A percentile compares a stretch with the other conserved stretches of the same genome.
These are phyloP conservation scores for Cinara cedri DNA, from an alignment of 2,888 invertebrate species.

Conservation along the genomic window DNA sequence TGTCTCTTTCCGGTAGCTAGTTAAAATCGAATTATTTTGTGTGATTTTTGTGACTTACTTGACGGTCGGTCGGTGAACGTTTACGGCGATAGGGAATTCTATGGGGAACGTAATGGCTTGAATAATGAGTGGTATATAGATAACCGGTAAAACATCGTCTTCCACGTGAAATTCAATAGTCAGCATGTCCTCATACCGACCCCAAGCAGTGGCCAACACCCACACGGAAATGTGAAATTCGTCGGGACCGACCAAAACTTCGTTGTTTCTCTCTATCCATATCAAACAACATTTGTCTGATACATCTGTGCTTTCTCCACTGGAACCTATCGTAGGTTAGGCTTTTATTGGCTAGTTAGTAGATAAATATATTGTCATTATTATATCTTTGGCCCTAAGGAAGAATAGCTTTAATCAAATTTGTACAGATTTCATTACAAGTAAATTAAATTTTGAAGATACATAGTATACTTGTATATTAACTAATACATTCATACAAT, in stretches of 20 bases:
- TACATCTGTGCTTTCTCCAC: background rate
- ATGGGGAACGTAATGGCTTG: constrained; percentile 36
- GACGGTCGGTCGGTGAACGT: constrained; percentile 9
- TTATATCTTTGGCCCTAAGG: no score
- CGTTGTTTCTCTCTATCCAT: constrained; percentile 26
- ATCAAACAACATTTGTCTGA: background rate
- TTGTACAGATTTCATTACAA: no score
- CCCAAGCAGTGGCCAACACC: constrained; percentile 39
- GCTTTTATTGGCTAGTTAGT: no score
- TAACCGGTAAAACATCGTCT: constrained; percentile 1
- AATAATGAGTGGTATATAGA: constrained; percentile 36
- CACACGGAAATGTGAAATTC: constrained; percentile 21
- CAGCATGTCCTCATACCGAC: constrained; percentile 33
- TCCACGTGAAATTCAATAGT: constrained; percentile 1
- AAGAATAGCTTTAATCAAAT: no score
- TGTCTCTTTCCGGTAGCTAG: no score
- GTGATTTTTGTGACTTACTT: constrained; percentile 23
- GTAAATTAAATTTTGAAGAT: no score
- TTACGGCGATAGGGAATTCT: constrained; percentile 17
- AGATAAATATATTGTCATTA: no score
- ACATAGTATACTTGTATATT: no score
- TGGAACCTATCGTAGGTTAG: background rate
- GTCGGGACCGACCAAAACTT: background rate
- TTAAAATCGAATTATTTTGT: constrained; percentile 13
- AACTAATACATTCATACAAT: no score